These are phyloP conservation scores for Cryptoleucopteryx plumbea DNA, from an alignment of 2,113 vertebrate genomes.

Conservation along the genomic window DNA sequence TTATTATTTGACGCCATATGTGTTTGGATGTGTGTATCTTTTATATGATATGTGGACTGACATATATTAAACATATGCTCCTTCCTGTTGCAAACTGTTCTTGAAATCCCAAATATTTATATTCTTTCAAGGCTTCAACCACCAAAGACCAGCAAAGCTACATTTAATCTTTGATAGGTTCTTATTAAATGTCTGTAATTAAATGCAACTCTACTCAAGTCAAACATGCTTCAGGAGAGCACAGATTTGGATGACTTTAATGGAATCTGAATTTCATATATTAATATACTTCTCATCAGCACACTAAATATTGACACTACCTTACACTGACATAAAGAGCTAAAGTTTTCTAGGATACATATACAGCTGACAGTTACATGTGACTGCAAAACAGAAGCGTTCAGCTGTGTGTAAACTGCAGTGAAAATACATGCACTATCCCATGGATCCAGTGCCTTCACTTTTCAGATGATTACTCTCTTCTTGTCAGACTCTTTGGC, in stretches of 20 bases:
- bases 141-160: not conserved
- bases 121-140: not conserved
- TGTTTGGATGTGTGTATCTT: not conserved
- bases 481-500: not conserved
- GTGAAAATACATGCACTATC: not conserved
- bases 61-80: accelerated
- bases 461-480: not conserved
- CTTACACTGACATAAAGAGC: not conserved
- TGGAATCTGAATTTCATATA: not conserved
- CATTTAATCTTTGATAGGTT: not conserved
- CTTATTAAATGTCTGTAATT: not conserved
- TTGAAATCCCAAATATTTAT: not conserved
- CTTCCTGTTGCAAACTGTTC: not conserved
- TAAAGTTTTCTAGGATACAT: not conserved
- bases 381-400: not conserved
- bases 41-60: not conserved
- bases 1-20: not conserved
- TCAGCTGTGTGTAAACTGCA: not conserved
- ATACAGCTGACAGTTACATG: not conserved
- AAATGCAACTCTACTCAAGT: not conserved
- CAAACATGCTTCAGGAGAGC: conserved; percentile 5
- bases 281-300: conserved; percentile 13
- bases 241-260: not conserved
- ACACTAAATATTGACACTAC: not conserved
- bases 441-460: not conserved